phyloP scores from a whole-genome alignment of 1,140 invertebrate genomes.

The Ooceraea biroi region DNA sequence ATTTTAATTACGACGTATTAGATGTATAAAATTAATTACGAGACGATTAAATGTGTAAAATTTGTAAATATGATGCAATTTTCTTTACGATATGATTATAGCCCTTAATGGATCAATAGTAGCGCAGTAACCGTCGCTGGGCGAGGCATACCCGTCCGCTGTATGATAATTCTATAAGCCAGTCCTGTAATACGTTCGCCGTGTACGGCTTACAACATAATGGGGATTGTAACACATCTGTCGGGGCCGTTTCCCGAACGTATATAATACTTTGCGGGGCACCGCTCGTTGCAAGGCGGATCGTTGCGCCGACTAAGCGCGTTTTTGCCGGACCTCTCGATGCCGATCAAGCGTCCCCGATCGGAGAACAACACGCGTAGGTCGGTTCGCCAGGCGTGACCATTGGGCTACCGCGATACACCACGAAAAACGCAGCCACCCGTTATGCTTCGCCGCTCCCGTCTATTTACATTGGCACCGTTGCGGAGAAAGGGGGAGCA shows the following conservation, averaged over 20 bases:
- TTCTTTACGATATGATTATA: neutral
- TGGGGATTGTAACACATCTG: constrained; percentile 3
- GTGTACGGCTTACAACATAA: constrained; percentile 25
- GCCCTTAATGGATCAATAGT: neutral
- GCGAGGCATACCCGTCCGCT: too few relatives aligned
- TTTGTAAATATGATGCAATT: too few relatives aligned
- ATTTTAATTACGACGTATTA: too few relatives aligned
- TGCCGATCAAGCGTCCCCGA: constrained; percentile 75
- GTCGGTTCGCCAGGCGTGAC: constrained; percentile 78
- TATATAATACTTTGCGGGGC: constrained; percentile 7
- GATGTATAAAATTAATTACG: too few relatives aligned
- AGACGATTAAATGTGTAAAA: too few relatives aligned
- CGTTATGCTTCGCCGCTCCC: constrained; percentile 76
- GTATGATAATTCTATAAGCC: neutral
- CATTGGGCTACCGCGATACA: constrained; percentile 79
- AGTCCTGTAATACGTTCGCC: neutral
- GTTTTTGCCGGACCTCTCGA: constrained; percentile 77
- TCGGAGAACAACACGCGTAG: constrained; percentile 77
- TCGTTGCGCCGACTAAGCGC: constrained; percentile 71
- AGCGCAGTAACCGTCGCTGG: neutral
- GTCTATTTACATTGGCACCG: constrained; percentile 79
- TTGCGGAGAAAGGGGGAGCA: constrained; percentile 46
- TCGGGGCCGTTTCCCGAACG: constrained; percentile 17
- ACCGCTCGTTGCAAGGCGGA: constrained; percentile 65
- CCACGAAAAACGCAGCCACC: constrained; percentile 77